A percentile compares a stretch with the other conserved stretches of the same genome.
These are phyloP conservation scores for Danaus plexippus DNA, from an alignment of 1,140 invertebrate species.

Conservation along the genomic window DNA sequence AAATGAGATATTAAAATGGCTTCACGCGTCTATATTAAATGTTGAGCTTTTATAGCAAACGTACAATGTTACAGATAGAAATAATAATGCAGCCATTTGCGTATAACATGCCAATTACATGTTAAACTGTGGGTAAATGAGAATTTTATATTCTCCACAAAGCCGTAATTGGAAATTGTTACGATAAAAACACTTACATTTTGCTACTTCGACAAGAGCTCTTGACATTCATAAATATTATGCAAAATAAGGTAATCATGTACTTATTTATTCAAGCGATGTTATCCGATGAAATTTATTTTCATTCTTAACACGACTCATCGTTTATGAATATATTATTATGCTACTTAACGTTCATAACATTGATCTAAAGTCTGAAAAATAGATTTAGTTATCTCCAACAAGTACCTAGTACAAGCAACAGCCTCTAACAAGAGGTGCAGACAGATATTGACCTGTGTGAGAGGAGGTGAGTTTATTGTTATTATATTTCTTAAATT, in stretches of 20 bases:
- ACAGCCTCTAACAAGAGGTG: not conserved
- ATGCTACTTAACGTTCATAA: too few relatives aligned
- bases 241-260: slow-evolving; percentile 8
- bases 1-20: slow-evolving; percentile 48
- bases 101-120: slow-evolving; percentile 6
- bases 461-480: slow-evolving; percentile 34
- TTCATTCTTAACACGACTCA: not conserved
- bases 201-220: slow-evolving; percentile 5
- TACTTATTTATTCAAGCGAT: slow-evolving; percentile 7
- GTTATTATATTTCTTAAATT: slow-evolving; percentile 67
- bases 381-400: too few relatives aligned
- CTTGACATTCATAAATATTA: slow-evolving; percentile 14
- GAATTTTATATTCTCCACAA: slow-evolving; percentile 7
- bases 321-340: too few relatives aligned
- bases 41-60: slow-evolving; percentile 20
- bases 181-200: slow-evolving; percentile 10
- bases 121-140: slow-evolving; percentile 3
- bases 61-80: slow-evolving; percentile 16
- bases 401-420: too few relatives aligned
- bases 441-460: slow-evolving; percentile 29
- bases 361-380: too few relatives aligned
- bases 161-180: slow-evolving; percentile 10
- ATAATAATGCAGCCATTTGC: slow-evolving; percentile 12
- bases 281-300: slow-evolving; percentile 11
- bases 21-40: slow-evolving; percentile 34